Evolutionary conservation across 2,888 invertebrate genomes (phyloP).

Genomic region (Amblyteles armatorius): DNA sequence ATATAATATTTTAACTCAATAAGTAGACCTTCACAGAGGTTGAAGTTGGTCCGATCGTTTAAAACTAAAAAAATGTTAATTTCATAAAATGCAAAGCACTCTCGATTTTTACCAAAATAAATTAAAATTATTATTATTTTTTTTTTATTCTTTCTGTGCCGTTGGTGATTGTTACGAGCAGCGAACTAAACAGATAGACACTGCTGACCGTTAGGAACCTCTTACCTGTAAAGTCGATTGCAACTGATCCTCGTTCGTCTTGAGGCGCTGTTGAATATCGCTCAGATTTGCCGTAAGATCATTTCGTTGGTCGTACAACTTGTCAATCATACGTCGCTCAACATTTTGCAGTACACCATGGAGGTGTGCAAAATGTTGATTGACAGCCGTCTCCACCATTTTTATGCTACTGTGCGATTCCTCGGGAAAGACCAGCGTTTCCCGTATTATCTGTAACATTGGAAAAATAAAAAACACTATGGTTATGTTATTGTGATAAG

Average conservation of each 20-base stretch:
- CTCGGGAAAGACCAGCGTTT: constrained; percentile 51
- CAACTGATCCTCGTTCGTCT: constrained; percentile 69
- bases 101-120: background rate
- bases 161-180: too few species aligned
- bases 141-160: background rate
- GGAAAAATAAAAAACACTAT: background rate
- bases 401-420: constrained; percentile 60
- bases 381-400: constrained; percentile 82
- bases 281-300: constrained; percentile 65
- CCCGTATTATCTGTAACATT: constrained; percentile 72
- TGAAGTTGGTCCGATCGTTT: too few species aligned
- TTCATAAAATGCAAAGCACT: too few species aligned
- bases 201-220: constrained; percentile 7
- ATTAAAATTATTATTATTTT: background rate
- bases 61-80: too few species aligned
- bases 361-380: constrained; percentile 86
- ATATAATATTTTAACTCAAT: too few species aligned
- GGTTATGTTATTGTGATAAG: background rate
- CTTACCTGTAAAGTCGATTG: constrained; percentile 71
- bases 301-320: constrained; percentile 75
- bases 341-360: constrained; percentile 86
- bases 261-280: constrained; percentile 67
- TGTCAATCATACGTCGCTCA: constrained; percentile 84
- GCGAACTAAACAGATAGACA: background rate
- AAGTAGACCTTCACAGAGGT: too few species aligned